Conservation (phyloP, 2,113 vertebrate species). For the Vulpes ferrilata region DNA sequence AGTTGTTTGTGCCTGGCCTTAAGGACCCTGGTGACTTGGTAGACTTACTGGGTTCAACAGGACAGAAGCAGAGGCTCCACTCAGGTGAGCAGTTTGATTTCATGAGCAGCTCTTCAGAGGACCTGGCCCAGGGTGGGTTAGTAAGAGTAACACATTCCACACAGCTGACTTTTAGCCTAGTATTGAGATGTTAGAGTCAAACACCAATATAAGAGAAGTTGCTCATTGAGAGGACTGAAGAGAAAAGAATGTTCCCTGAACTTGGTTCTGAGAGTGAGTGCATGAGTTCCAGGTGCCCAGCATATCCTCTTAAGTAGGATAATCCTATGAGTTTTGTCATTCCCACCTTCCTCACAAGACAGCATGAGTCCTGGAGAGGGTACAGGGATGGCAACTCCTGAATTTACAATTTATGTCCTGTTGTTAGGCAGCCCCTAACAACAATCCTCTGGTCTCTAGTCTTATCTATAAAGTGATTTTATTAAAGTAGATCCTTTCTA, state of each 20-base stretch:
- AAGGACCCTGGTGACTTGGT: fast-evolving
- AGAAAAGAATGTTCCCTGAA: neutral
- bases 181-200: neutral
- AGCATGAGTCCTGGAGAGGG: neutral
- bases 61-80: neutral
- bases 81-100: neutral
- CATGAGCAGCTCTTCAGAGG: neutral
- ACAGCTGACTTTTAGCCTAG: neutral
- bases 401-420: neutral
- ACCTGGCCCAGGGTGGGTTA: neutral
- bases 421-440: fast-evolving
- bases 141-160: neutral
- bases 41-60: fast-evolving
- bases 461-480: neutral
- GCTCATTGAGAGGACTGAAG: neutral
- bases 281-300: fast-evolving
- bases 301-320: too few relatives aligned
- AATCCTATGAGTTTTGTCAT: too few relatives aligned
- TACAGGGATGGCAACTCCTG: neutral
- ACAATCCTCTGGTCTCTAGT: neutral
- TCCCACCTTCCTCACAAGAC: neutral
- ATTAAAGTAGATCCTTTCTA: neutral
- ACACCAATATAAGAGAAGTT: too few relatives aligned
- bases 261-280: neutral
- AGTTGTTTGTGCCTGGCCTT: fast-evolving